Percentiles rank a stretch among this genome's conserved stretches.
Evolutionary conservation across 2,797 vertebrate genomes (phyloP).

Genomic region (Sorex maritimensis): DNA sequence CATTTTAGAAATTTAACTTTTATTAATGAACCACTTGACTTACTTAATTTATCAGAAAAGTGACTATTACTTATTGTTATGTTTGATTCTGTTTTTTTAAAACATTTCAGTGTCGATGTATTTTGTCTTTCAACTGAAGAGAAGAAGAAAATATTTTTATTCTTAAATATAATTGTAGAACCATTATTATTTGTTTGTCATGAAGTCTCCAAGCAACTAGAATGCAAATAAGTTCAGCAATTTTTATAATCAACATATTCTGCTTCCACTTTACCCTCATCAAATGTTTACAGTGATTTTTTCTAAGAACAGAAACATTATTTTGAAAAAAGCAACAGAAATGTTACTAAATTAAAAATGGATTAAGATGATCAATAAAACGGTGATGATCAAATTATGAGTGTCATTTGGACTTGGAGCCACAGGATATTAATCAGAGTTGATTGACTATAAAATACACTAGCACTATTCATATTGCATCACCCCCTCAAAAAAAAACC

Average conservation of each 20-base stretch:
- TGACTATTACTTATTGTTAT: not conserved
- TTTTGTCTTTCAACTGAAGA: constrained; percentile 35
- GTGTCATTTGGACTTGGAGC: constrained; percentile 45
- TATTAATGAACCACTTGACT: not conserved
- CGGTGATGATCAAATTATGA: not conserved
- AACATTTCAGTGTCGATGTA: not conserved
- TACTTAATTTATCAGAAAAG: constrained; percentile 30
- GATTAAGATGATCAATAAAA: constrained; percentile 16
- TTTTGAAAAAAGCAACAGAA: constrained; percentile 45
- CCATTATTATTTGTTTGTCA: not conserved
- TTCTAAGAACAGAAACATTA: not conserved
- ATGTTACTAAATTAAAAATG: constrained; percentile 9
- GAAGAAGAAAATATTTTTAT: constrained; percentile 15
- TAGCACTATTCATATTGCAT: not conserved
- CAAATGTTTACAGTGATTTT: not conserved
- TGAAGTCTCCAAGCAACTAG: not conserved
- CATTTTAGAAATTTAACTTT: not conserved
- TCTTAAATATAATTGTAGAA: constrained; percentile 27
- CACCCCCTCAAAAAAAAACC: not conserved
- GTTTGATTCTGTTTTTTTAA: constrained; percentile 34
- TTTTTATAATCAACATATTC: constrained; percentile 35
- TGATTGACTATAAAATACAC: constrained; percentile 21
- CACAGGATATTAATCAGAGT: constrained; percentile 15
- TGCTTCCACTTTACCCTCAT: not conserved
- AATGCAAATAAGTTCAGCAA: not conserved